phyloP scores from a whole-genome alignment of 2,888 invertebrate species.

The Encarsia formosa region DNA sequence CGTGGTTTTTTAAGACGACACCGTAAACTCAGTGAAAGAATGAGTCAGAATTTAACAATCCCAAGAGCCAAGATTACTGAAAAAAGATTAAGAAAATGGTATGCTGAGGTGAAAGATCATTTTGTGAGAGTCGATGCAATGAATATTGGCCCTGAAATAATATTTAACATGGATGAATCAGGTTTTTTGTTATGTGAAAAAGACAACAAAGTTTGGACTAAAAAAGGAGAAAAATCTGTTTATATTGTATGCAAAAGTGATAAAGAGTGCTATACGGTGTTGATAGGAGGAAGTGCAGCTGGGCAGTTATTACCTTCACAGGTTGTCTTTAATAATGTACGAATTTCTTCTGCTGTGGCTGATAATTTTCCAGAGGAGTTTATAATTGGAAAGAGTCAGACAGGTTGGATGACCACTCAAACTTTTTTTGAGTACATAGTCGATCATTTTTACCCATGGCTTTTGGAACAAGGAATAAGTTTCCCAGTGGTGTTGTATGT shows the following conservation, averaged over 20 bases:
- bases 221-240: conserved; percentile 34
- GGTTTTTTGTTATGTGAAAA: conserved; percentile 33
- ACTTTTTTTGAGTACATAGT: neutral
- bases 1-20: conserved; percentile 27
- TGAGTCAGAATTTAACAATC: conserved; percentile 33
- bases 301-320: conserved; percentile 35
- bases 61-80: conserved; percentile 32
- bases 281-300: conserved; percentile 37
- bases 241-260: conserved; percentile 31
- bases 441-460: neutral
- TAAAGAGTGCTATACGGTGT: conserved; percentile 28
- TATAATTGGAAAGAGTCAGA: neutral
- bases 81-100: conserved; percentile 34
- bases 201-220: conserved; percentile 33
- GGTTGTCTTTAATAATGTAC: conserved; percentile 33
- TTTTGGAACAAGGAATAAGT: neutral
- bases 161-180: conserved; percentile 34
- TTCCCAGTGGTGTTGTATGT: neutral
- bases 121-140: conserved; percentile 25
- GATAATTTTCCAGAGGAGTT: conserved; percentile 27
- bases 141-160: conserved; percentile 30
- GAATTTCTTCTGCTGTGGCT: conserved; percentile 25
- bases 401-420: neutral
- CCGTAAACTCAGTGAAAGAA: conserved; percentile 27
- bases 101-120: conserved; percentile 30